phyloP scores from a whole-genome alignment of 2,113 vertebrate genomes.

The Naja naja region DNA sequence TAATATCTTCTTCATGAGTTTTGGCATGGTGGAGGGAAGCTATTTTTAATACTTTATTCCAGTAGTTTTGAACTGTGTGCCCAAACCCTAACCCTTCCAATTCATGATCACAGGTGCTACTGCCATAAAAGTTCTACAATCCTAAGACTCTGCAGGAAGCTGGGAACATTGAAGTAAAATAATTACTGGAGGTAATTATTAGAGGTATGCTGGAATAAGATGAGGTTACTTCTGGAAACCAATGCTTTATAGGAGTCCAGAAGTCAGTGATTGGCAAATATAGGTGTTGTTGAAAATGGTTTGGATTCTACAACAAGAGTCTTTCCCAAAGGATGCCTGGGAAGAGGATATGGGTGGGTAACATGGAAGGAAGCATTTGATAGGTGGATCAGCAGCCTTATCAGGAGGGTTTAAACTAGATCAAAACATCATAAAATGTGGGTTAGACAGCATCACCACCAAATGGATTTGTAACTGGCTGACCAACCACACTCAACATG shows the following conservation, averaged over 20 bases:
- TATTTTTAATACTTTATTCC: not conserved
- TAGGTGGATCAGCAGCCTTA: not conserved
- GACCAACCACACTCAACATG: no score
- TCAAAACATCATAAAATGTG: not conserved
- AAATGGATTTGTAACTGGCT: no score
- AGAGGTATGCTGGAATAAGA: not conserved
- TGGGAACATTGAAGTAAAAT: not conserved
- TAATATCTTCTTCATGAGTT: no score
- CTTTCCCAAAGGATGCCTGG: not conserved
- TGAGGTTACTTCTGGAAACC: not conserved
- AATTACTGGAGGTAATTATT: no score
- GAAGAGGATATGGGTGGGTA: not conserved
- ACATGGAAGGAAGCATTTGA: not conserved
- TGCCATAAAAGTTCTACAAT: not conserved
- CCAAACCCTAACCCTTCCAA: not conserved
- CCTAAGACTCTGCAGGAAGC: not conserved
- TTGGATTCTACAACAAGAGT: not conserved
- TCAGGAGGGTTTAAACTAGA: not conserved
- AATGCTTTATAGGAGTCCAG: not conserved
- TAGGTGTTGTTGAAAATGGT: not conserved
- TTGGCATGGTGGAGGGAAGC: not conserved
- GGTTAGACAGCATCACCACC: no score
- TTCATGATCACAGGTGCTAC: not conserved
- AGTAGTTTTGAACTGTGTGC: not conserved
- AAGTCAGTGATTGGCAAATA: not conserved